Base-by-base conservation (phyloP, 2,888 invertebrate genomes). In the Augochlorella aurata region DNA sequence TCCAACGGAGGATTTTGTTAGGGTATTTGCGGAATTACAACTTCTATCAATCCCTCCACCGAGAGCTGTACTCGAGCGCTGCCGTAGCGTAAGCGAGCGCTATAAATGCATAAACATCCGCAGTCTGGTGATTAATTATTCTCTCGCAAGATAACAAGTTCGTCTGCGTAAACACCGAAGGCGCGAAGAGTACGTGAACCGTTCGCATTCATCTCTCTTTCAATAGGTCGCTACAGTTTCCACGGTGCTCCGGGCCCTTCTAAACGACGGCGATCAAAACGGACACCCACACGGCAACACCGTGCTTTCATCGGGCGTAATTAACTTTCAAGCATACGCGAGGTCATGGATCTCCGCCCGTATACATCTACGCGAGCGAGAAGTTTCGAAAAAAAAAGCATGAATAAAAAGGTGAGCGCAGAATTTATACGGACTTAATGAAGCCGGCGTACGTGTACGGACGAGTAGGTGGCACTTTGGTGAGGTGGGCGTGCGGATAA, bases 161-260 rank as follows among this genome's bases (percentile, higher is more conserved):
- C 66, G 77, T 71, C 65, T 71, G 66, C 54, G 49, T 52, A 52
- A 63, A 54, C 52, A 76, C 5, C 12, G 52, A 61, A 63, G 14
- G 47, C 65, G 65, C 16, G 38, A 78, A 61, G 67, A 49, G 68
- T 44, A 68, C 49, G 63, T 58, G 68, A 49, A 50, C 50, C 67
- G 49, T 79, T 76, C 58, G 69, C 70, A 79, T 79, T 79, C 52
- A 79, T 71, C 77, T 71, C 52, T 68, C 47, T 49, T 58, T 77
- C 65, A 66, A 70, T 65, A 50, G 65, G 12, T 70, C 49, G 38
- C 44, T 29, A 44, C 10, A 21, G n/a, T 76, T 44, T 70, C 54
- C 77, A 45, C 49, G 29, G 54, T 58, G 54, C 54, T 50, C 70
- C 70, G 14, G 49, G 58, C 77, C 54, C 69, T 21, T 63, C 65